Conservation (phyloP, 2,113 vertebrate species). For the Panurus biarmicus region DNA sequence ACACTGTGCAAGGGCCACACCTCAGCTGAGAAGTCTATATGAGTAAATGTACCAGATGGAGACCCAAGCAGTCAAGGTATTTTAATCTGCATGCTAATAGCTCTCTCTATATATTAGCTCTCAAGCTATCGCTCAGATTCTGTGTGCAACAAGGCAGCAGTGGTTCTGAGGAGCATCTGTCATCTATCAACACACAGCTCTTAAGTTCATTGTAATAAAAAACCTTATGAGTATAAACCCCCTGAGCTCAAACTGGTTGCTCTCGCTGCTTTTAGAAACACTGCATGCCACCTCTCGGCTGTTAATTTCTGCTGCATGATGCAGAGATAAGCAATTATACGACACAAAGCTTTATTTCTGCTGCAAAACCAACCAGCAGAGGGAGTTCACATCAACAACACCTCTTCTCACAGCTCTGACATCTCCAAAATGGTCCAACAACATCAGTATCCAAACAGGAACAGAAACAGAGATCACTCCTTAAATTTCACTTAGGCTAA, state of each 20-base stretch:
- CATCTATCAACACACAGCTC: neutral
- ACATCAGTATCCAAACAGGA: neutral
- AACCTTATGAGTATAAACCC: neutral
- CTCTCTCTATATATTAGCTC: neutral
- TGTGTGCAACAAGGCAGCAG: neutral
- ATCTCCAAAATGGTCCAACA: neutral
- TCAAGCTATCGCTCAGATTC: neutral
- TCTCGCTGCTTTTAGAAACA: neutral
- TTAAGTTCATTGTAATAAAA: neutral
- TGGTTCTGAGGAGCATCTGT: neutral
- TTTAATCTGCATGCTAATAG: neutral
- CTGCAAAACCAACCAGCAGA: neutral
- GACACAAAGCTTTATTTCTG: neutral
- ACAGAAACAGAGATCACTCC: neutral
- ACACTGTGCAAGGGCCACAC: neutral
- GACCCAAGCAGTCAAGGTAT: neutral
- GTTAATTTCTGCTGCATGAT: neutral
- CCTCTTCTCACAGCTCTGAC: neutral
- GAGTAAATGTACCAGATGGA: neutral
- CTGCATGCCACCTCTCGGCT: neutral
- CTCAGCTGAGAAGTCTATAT: neutral
- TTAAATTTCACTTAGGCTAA: neutral
- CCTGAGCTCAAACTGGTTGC: neutral
- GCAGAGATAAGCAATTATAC: neutral
- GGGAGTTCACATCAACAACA: neutral